Evolutionary conservation across 2,113 vertebrate species (phyloP).

Genomic region (Capreolus pygargus): DNA sequence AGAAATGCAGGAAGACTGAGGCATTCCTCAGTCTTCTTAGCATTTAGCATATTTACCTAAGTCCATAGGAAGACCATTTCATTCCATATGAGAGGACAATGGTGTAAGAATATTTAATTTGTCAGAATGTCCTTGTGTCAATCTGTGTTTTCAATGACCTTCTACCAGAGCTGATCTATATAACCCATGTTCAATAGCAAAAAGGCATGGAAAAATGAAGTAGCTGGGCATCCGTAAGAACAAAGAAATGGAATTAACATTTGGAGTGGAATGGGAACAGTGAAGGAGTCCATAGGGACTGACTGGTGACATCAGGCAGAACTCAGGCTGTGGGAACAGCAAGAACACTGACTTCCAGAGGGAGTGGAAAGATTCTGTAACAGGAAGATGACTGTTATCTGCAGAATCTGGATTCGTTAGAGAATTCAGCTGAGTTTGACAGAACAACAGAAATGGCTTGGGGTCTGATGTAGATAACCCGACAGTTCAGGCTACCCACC

Average conservation of each 20-base stretch:
- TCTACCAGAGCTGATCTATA: neutral
- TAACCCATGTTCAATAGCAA: neutral
- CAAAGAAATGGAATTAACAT: neutral
- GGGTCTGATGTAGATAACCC: neutral
- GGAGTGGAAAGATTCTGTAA: fast-evolving
- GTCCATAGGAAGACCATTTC: neutral
- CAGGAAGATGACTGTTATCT: neutral
- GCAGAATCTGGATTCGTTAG: neutral
- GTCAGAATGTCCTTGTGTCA: neutral
- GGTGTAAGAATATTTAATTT: neutral
- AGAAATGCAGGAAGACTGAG: neutral
- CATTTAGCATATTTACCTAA: neutral
- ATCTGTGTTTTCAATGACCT: neutral
- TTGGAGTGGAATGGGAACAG: neutral
- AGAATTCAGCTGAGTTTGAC: neutral
- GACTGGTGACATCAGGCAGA: neutral
- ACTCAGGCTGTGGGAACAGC: neutral
- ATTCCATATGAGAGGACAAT: neutral
- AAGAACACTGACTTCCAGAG: neutral
- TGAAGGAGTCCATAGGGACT: neutral
- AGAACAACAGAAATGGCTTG: neutral
- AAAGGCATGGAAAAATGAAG: neutral
- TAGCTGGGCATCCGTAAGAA: fast-evolving
- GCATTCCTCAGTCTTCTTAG: neutral
- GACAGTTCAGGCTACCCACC: neutral